Base-by-base conservation (phyloP, 2,888 invertebrate species). In the Arrhopalites spinosus region DNA sequence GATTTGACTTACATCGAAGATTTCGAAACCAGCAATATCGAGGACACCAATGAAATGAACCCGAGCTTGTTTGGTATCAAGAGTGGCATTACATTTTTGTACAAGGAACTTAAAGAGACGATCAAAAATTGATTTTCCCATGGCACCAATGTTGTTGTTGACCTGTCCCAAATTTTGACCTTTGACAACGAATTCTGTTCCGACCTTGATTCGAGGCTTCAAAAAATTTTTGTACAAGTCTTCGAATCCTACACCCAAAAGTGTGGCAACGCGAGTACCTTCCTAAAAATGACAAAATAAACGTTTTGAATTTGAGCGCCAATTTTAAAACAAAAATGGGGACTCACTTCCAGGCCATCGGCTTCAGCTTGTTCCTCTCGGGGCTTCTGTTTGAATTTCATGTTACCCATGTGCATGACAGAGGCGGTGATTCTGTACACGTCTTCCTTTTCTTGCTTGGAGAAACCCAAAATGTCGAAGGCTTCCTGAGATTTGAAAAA, bases 321-420 rank as follows among this genome's bases (percentile, higher is more conserved):
- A 45, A 8, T 45, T 13, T n/a, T n/a, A 67, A 15, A 45, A 73
- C 15, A 2, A 7, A 15, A 17, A 30, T 2, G 59, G 43, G 20
- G 73, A 86, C 86, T 86, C 86, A 91, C 93, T 88, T 91, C 94
- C 81, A 91, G 93, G 85, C 96, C 96, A 85, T 97, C 97, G 83
- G 95, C 92, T 88, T 98, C 97, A 88, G 97, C 97, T 89, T 99
- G 99, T 88, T 99, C 99, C 89, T 98, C 98, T 86, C 98, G 95
- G 90, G 98, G 98, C 88, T 98, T 94, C 90, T 99, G 99, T 89
- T 99, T 99, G 94, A n/a, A n/a, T n/a, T n/a, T n/a, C n/a, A n/a
- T n/a, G n/a, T n/a, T n/a, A n/a, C n/a, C n/a, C n/a, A n/a, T n/a
- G n/a, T n/a, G n/a, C n/a, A n/a, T n/a, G n/a, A n/a, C n/a, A n/a